Base-by-base conservation (phyloP, 1,140 invertebrate genomes). In the Cardiocondyla obscurior region DNA sequence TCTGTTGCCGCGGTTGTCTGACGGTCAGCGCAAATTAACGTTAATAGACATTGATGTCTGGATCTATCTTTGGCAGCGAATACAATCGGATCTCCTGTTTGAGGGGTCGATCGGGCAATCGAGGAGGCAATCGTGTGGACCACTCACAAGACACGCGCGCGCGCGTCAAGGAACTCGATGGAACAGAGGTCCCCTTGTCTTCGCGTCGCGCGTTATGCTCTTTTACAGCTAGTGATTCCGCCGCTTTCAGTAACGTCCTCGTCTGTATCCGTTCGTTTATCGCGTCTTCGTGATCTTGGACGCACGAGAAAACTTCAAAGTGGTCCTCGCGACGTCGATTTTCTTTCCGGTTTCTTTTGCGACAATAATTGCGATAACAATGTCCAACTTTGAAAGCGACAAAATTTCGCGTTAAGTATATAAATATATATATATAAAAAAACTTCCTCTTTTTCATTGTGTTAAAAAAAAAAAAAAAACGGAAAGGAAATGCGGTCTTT, bases 101-200 rank as follows among this genome's bases (percentile, higher is more conserved):
- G 49, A 51, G 3, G 6, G n/a, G 49, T 4, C 46, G 12, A n/a
- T 42, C 39, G 39, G 39, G 5, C 3, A 16, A 3, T 16, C 55
- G 28, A 30, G 28, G n/a, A 16, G 6, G 55, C 28, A 33, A 8
- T 19, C 33, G 33, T 19, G 58, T 62, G 33, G 33, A 62, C 28
- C 22, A 12, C 14, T 25, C 30, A 30, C 55, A 69, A 67, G n/a
- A n/a, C n/a, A 85, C 81, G 64, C 67, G 67, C 67, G 82, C 44
- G 67, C 85, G 25, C 55, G 44, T 49, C 19, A 81, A 85, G 30
- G 82, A 74, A 64, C 33, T 65, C 14, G 22, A 58, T 55, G 60
- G 82, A 91, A 91, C 90, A 91, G 87, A 89, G 84, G 77, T 53
- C 81, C 83, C 82, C 84, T 91, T 91, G 90, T 91, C 88, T 90